phyloP scores from a whole-genome alignment of 2,888 invertebrate species.

The Merodon equestris region DNA sequence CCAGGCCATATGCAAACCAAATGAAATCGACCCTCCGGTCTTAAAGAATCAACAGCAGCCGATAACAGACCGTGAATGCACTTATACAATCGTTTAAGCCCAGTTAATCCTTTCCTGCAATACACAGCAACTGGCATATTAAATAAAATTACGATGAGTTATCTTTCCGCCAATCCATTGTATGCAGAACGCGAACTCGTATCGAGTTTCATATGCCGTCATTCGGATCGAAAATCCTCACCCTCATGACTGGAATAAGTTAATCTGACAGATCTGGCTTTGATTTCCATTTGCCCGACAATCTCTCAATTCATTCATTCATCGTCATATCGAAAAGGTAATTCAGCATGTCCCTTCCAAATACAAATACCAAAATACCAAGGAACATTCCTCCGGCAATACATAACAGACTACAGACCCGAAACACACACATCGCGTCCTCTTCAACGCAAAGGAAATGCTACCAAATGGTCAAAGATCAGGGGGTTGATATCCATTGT shows the following conservation, averaged over 20 bases:
- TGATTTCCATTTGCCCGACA: slow-evolving; percentile 20
- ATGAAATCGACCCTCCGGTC: too few species aligned
- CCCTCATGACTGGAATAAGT: slow-evolving; percentile 27
- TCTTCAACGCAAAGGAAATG: slow-evolving; percentile 33
- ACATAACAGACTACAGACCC: too few species aligned
- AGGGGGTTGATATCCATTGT: slow-evolving; percentile 65
- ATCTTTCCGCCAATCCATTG: too few species aligned
- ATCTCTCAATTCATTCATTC: slow-evolving; percentile 13
- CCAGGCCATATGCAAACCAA: too few species aligned
- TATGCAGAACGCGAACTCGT: too few species aligned
- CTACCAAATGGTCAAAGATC: slow-evolving; percentile 61
- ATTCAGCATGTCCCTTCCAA: slow-evolving; percentile 33
- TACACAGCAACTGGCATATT: too few species aligned
- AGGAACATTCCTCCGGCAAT: slow-evolving; percentile 16
- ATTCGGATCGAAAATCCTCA: background rate
- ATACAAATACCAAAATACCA: background rate
- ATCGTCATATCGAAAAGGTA: slow-evolving; percentile 15
- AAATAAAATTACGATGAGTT: too few species aligned
- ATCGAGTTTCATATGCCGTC: too few species aligned
- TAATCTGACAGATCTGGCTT: slow-evolving; percentile 49
- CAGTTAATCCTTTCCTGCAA: too few species aligned
- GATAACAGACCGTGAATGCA: too few species aligned
- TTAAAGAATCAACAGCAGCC: too few species aligned
- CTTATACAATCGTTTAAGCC: too few species aligned
- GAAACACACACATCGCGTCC: slow-evolving; percentile 20